Conservation (phyloP, 2,797 vertebrate species). For the Dendrocincla fuliginosa region DNA sequence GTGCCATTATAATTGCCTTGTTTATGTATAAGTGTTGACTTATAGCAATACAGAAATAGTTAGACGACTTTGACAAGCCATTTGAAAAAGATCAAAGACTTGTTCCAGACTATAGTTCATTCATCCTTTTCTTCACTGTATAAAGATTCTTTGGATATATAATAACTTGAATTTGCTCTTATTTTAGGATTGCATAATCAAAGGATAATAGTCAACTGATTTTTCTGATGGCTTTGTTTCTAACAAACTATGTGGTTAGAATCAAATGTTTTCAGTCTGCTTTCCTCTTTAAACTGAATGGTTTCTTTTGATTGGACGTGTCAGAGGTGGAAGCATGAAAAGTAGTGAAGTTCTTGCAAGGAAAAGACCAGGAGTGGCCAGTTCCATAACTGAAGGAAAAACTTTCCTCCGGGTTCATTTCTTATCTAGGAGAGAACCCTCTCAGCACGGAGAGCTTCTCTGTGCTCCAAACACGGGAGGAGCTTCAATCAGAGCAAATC, state of each 20-base stretch:
- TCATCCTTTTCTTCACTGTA: background rate
- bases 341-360: background rate
- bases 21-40: slow-evolving; percentile 47
- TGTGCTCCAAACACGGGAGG: background rate
- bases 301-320: background rate
- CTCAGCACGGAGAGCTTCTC: background rate
- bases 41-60: background rate
- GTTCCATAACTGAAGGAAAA: background rate
- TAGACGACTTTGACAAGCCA: slow-evolving; percentile 34
- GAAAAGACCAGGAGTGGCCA: background rate
- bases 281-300: background rate
- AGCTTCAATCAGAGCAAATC: slow-evolving; percentile 2
- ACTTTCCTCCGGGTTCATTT: background rate
- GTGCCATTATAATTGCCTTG: background rate
- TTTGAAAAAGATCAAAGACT: slow-evolving; percentile 28
- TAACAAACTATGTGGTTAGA: background rate
- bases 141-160: background rate
- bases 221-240: background rate
- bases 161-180: background rate
- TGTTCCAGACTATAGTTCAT: background rate
- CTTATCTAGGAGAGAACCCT: background rate
- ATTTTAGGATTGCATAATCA: background rate
- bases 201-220: background rate
- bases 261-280: background rate
- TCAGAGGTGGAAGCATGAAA: background rate